These are phyloP conservation scores for Babyrousa celebensis DNA, from an alignment of 2,797 vertebrate species.

Conservation along the genomic window DNA sequence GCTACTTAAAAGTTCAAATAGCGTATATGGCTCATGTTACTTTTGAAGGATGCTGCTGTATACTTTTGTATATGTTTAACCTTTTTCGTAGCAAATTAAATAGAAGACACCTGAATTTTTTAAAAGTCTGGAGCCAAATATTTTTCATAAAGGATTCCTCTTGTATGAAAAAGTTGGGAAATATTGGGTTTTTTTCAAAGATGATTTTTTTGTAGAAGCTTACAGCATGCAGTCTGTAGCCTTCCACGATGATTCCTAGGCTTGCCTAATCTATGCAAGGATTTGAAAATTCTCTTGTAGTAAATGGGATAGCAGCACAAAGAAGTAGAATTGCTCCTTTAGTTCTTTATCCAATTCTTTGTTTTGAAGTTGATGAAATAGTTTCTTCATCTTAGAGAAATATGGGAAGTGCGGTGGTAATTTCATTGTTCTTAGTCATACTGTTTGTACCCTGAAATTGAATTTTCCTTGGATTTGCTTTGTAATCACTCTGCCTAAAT, in stretches of 20 bases:
- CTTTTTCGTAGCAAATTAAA: background rate
- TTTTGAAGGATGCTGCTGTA: background rate
- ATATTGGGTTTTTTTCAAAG: background rate
- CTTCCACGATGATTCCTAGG: background rate
- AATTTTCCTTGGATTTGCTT: constrained; percentile 40
- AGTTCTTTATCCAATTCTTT: constrained; percentile 50
- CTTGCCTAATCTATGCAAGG: constrained; percentile 3
- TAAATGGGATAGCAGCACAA: background rate
- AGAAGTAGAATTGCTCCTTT: background rate
- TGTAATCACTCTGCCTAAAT: constrained; percentile 8
- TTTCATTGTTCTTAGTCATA: constrained; percentile 59
- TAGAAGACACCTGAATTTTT: background rate
- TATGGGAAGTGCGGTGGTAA: constrained; percentile 9
- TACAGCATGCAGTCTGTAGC: background rate
- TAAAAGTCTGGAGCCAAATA: background rate
- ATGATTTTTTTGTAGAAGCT: background rate
- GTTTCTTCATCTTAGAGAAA: constrained; percentile 65
- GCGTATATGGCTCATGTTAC: background rate
- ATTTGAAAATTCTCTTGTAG: constrained; percentile 10
- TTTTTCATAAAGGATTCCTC: constrained; percentile 20
- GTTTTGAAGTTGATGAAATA: constrained; percentile 35
- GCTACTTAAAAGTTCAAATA: constrained; percentile 58
- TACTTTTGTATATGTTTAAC: background rate
- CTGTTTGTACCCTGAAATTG: constrained; percentile 50
- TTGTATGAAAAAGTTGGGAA: background rate